These are phyloP conservation scores for Nannobrachium achirus DNA, from an alignment of 2,113 vertebrate species.

Conservation along the genomic window DNA sequence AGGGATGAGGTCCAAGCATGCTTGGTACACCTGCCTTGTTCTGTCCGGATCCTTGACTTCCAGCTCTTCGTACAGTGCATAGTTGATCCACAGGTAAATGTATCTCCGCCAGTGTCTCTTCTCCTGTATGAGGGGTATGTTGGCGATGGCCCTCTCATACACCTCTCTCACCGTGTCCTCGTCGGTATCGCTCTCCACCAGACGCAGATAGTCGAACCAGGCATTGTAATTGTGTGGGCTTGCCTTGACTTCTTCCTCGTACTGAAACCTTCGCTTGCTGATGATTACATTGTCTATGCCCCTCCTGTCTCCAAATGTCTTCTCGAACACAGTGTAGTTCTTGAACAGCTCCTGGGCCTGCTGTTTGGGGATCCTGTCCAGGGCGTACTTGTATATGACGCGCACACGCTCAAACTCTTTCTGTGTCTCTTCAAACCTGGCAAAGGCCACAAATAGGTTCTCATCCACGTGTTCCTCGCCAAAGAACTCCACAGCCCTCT, in stretches of 20 bases:
- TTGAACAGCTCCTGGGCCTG: slow-evolving; percentile 97
- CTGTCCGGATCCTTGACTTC: slow-evolving; percentile 95
- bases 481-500: slow-evolving; percentile 94
- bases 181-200: slow-evolving; percentile 93
- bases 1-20: slow-evolving; percentile 92
- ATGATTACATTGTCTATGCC: slow-evolving; percentile 98
- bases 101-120: slow-evolving; percentile 98
- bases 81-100: slow-evolving; percentile 98
- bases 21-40: slow-evolving; percentile 95
- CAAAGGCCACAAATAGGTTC: slow-evolving; percentile 93
- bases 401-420: slow-evolving; percentile 98
- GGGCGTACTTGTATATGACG: slow-evolving; percentile 95
- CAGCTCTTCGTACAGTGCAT: slow-evolving; percentile 94
- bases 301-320: slow-evolving; percentile 95
- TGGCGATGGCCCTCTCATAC: slow-evolving; percentile 95
- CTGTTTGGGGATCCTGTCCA: slow-evolving; percentile 95
- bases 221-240: slow-evolving; percentile 98
- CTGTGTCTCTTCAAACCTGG: slow-evolving; percentile 95
- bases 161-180: slow-evolving; percentile 89
- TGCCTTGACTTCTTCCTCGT: slow-evolving; percentile 98
- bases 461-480: slow-evolving; percentile 93
- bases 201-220: slow-evolving; percentile 95
- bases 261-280: slow-evolving; percentile 95
- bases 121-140: slow-evolving; percentile 91
- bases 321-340: slow-evolving; percentile 98